phyloP scores from a whole-genome alignment of 2,113 vertebrate genomes.

The Tympanuchus pallidicinctus region DNA sequence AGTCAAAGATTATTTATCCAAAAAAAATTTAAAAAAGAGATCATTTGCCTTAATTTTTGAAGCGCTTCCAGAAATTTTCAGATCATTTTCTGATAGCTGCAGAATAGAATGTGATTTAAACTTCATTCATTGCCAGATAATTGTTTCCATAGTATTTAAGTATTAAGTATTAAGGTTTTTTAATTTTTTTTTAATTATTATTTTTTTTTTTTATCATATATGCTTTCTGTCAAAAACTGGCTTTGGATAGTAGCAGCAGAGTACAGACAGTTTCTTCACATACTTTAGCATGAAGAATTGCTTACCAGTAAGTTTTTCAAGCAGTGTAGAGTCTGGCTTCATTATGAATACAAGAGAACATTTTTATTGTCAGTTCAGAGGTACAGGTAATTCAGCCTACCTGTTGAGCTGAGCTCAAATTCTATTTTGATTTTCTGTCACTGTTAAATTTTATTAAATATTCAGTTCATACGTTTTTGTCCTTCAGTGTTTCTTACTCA shows the following conservation, averaged over 20 bases:
- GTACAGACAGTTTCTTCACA: neutral
- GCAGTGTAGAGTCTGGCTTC: neutral
- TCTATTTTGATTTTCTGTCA: neutral
- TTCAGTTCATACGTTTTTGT: neutral
- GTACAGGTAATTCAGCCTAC: neutral
- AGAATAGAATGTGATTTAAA: neutral
- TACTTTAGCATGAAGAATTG: neutral
- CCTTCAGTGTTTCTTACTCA: neutral
- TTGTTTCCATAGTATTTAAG: neutral
- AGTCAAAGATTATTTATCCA: constrained; percentile 48
- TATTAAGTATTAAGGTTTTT: neutral
- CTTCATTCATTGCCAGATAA: constrained; percentile 24
- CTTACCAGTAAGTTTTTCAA: neutral
- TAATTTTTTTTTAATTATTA: no score
- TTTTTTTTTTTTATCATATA: neutral
- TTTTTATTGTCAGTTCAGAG: neutral
- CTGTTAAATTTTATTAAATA: neutral
- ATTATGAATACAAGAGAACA: neutral
- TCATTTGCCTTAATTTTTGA: constrained; percentile 6
- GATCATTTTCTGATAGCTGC: constrained; percentile 10
- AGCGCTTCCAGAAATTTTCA: constrained; percentile 11
- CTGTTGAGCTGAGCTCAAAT: neutral
- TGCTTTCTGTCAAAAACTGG: neutral
- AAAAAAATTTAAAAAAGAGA: constrained; percentile 13
- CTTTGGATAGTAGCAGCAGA: neutral